These are phyloP conservation scores for Psylliodes chrysocephalus DNA, from an alignment of 2,888 invertebrate genomes.

Conservation along the genomic window DNA sequence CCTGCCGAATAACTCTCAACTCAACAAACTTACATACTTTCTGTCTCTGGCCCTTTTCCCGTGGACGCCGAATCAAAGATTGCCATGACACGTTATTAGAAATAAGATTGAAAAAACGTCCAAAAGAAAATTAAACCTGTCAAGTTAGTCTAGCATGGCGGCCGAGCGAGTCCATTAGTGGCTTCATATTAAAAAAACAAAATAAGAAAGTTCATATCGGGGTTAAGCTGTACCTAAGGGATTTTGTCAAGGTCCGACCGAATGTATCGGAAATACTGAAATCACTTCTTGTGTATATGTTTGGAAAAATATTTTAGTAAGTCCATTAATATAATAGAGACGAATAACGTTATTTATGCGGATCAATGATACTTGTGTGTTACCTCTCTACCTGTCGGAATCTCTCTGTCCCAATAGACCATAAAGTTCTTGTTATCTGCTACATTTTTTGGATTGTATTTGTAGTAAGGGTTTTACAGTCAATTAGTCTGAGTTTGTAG, in stretches of 20 bases:
- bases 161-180: slow-evolving; percentile 17
- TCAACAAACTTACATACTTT: slow-evolving; percentile 5
- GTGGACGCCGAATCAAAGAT: slow-evolving; percentile 28
- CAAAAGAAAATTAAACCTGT: slow-evolving; percentile 39
- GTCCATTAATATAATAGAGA: too few relatives aligned
- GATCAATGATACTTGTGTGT: too few relatives aligned
- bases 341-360: too few relatives aligned
- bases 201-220: slow-evolving; percentile 16
- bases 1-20: neutral
- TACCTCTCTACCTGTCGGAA: too few relatives aligned
- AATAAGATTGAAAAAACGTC: slow-evolving; percentile 38
- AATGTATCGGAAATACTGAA: neutral
- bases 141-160: slow-evolving; percentile 16
- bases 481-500: too few relatives aligned
- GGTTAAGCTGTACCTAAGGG: slow-evolving; percentile 23
- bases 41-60: slow-evolving; percentile 12
- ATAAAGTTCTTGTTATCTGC: too few relatives aligned
- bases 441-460: too few relatives aligned
- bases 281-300: neutral
- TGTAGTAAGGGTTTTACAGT: too few relatives aligned
- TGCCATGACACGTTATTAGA: slow-evolving; percentile 36
- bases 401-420: too few relatives aligned
- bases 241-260: slow-evolving; percentile 18
- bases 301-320: too few relatives aligned
- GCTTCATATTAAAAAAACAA: slow-evolving; percentile 20